Percentiles rank a stretch among this genome's conserved stretches.
Conservation (phyloP, 2,888 invertebrate species). For the Synergus umbraculus region DNA sequence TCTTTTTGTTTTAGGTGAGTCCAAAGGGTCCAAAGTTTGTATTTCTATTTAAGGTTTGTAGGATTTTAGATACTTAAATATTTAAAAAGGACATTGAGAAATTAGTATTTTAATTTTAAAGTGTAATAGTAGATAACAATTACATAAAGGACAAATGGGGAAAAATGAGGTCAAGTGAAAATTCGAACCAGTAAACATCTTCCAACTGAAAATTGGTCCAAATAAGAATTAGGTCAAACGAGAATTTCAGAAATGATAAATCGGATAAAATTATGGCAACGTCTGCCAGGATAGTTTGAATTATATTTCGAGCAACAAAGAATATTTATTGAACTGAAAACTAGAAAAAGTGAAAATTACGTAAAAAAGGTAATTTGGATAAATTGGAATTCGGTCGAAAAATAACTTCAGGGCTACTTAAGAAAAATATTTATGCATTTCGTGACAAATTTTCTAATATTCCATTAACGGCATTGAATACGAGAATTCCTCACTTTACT, state of each 20-base stretch:
- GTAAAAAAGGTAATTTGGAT: background rate
- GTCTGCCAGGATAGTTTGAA: background rate
- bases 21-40: background rate
- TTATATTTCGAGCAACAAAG: background rate
- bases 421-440: no score
- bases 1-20: no score
- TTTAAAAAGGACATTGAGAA: slow-evolving; percentile 9
- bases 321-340: background rate
- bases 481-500: no score
- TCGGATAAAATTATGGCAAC: background rate
- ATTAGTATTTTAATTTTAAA: background rate
- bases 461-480: no score
- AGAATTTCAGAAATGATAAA: background rate
- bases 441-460: no score
- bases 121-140: background rate
- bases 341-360: background rate
- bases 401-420: no score
- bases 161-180: background rate
- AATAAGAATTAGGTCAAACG: slow-evolving; percentile 2
- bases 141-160: background rate
- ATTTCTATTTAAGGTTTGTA: background rate
- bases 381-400: background rate
- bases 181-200: background rate
- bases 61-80: background rate
- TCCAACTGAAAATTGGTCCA: background rate